Evolutionary conservation across 1,140 invertebrate genomes (phyloP).

Genomic region (Drosophila bifasciata): DNA sequence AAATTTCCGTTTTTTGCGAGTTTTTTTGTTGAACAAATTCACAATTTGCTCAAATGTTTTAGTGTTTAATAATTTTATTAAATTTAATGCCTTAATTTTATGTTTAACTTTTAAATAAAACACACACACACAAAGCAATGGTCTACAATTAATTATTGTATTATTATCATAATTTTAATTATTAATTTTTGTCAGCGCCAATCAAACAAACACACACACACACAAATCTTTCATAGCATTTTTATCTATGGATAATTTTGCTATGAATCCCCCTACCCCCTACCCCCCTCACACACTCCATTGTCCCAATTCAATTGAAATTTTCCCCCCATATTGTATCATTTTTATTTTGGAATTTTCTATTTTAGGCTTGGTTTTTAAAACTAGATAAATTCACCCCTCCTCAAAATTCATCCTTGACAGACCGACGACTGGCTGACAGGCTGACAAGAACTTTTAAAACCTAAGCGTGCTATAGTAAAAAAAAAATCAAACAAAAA

Average conservation of each 20-base stretch:
- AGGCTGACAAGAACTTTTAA: slow-evolving; percentile 15
- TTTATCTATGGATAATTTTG: slow-evolving; percentile 59
- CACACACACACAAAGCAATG: slow-evolving; percentile 34
- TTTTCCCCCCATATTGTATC: not conserved
- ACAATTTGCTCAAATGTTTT: slow-evolving; percentile 28
- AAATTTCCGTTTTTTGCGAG: slow-evolving; percentile 11
- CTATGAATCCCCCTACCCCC: slow-evolving; percentile 27
- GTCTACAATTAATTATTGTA: slow-evolving; percentile 47
- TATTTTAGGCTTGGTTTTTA: slow-evolving; percentile 73
- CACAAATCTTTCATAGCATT: slow-evolving; percentile 55
- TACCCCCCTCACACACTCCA: not conserved
- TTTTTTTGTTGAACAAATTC: slow-evolving; percentile 48
- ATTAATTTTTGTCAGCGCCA: slow-evolving; percentile 18
- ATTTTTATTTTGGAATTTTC: slow-evolving; percentile 65
- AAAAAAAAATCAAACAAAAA: no score
- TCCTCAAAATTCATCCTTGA: slow-evolving; percentile 4
- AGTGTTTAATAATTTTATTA: slow-evolving; percentile 50
- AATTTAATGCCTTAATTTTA: slow-evolving; percentile 25
- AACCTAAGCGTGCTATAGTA: slow-evolving; percentile 49
- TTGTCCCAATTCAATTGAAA: slow-evolving; percentile 6
- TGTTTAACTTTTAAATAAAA: slow-evolving; percentile 49
- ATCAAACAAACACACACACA: slow-evolving; percentile 14
- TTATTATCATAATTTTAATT: slow-evolving; percentile 33
- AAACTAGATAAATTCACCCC: slow-evolving; percentile 68
- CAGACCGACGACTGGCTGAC: not conserved